Base-by-base conservation (phyloP, 2,113 vertebrate species). In the Callionymus lyra region DNA sequence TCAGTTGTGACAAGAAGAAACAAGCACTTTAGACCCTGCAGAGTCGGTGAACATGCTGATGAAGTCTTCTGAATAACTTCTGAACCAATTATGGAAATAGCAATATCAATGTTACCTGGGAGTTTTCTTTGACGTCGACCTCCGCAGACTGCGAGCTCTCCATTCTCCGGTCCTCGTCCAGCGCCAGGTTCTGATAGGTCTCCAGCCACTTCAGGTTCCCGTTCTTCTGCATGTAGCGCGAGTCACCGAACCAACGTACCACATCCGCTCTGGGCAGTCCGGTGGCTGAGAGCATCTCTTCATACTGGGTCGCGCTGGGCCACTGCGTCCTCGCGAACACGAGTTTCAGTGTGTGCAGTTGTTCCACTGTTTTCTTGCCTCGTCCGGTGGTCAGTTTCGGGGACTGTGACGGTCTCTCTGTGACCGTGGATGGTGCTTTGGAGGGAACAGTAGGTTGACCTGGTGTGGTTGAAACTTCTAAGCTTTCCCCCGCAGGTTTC, bases 161-260 rank as follows among this genome's bases (percentile, higher is more conserved):
- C 16, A 80, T 65, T 53, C 63, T 40, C 3, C 81, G 58, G 32
- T 86, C 87, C 16, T 84, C 77, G 46, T 87, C 81, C 42, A 88
- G 85, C 0, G 85, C 88, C 2, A 82, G 82, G 63, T 68, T 80
- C 79, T 91, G 85, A 57, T 94, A 94, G 38, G 88, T 84, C 67
- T 97, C 91, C 36, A 93, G 90, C 94, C 95, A 99, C 78, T 90
- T 96, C 33, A 99, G 84, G 68, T 91, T 90, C 32, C 94, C 88
- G 1, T 95, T 98, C 81, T 99, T 99, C 56, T 91, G 89, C 62
- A 91, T 89, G 0, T 99, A 97, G 1, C 95, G 88, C 55, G 86
- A 90, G 68, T 94, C 95, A 10, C 95, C 95, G 0, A 97, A 98
- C 93, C 94, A 98, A 65, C 93, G 93, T 45, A 97, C 93, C 47